Percentiles rank a stretch among this genome's conserved stretches.
phyloP scores from a whole-genome alignment of 2,113 vertebrate species.

The Stomatorhinus ivindoensis region DNA sequence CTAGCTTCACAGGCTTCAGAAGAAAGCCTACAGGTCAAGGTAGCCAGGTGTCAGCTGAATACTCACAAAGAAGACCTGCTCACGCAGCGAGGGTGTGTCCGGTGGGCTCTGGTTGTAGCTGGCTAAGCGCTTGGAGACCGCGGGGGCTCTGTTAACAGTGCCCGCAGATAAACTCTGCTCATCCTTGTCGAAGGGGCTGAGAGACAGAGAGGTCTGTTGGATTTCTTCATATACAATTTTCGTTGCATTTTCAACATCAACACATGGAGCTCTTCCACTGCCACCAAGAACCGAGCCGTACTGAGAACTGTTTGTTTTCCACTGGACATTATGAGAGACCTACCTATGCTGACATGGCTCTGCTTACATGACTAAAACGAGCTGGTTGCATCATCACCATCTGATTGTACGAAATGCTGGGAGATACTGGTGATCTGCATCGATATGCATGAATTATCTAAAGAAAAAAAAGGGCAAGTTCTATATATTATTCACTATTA shows the following conservation, averaged over 20 bases:
- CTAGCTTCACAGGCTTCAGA: neutral
- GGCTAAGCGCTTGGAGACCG: constrained; percentile 83
- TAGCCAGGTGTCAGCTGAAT: neutral
- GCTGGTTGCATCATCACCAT: neutral
- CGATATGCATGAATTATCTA: neutral
- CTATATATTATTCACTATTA: neutral
- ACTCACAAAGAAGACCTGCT: constrained; percentile 98
- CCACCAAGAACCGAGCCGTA: neutral
- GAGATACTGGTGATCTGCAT: neutral
- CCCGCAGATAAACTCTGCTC: constrained; percentile 75
- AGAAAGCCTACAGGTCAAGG: neutral
- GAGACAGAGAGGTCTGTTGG: neutral
- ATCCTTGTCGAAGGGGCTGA: constrained; percentile 92
- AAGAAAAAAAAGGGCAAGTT: neutral
- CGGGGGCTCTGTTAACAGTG: constrained; percentile 78
- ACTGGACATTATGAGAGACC: neutral
- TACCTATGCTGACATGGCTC: neutral
- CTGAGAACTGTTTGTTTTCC: neutral
- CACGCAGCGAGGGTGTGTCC: constrained; percentile 82
- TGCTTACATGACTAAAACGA: neutral
- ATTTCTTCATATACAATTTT: neutral
- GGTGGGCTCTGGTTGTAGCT: constrained; percentile 89
- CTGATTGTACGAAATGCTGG: neutral
- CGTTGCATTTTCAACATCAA: neutral
- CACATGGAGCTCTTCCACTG: neutral